A percentile compares a stretch with the other conserved stretches of the same genome.
Evolutionary conservation across 2,888 invertebrate species (phyloP).

Genomic region (Sinelater perroti): DNA sequence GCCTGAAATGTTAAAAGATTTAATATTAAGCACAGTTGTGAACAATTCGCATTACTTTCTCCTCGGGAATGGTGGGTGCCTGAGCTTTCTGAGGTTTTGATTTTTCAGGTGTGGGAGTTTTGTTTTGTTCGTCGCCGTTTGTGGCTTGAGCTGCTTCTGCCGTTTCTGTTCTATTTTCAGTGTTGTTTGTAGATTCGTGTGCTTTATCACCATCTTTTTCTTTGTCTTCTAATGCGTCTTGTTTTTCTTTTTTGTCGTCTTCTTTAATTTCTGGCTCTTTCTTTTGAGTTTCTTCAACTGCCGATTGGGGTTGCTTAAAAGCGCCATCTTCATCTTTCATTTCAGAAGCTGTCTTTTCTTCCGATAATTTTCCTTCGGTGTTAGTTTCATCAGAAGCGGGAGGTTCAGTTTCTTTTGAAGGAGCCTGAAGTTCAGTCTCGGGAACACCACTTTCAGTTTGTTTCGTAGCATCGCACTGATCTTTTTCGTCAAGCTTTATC

Average conservation of each 20-base stretch:
- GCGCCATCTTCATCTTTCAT: too few species aligned
- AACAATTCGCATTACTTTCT: background rate
- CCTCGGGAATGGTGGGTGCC: constrained; percentile 21
- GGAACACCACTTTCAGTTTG: background rate
- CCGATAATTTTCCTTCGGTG: too few species aligned
- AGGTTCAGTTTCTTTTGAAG: too few species aligned
- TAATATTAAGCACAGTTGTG: background rate
- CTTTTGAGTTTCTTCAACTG: too few species aligned
- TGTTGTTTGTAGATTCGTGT: background rate
- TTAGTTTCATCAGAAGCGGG: too few species aligned
- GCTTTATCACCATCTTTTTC: background rate
- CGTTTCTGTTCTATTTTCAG: background rate
- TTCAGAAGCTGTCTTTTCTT: too few species aligned
- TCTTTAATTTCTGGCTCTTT: too few species aligned
- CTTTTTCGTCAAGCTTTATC: background rate
- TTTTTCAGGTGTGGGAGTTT: constrained; percentile 2
- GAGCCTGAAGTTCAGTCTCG: too few species aligned
- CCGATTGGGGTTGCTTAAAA: too few species aligned
- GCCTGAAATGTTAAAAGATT: background rate
- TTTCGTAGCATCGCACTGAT: background rate
- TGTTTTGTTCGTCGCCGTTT: too few species aligned
- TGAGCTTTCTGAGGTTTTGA: constrained; percentile 16
- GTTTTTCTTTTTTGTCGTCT: too few species aligned
- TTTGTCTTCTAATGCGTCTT: background rate
- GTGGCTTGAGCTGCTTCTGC: background rate